Evolutionary conservation across 2,797 vertebrate species (phyloP), one percentile per base, ranked within the genome.

Genomic region (Sebastes miniatus): DNA sequence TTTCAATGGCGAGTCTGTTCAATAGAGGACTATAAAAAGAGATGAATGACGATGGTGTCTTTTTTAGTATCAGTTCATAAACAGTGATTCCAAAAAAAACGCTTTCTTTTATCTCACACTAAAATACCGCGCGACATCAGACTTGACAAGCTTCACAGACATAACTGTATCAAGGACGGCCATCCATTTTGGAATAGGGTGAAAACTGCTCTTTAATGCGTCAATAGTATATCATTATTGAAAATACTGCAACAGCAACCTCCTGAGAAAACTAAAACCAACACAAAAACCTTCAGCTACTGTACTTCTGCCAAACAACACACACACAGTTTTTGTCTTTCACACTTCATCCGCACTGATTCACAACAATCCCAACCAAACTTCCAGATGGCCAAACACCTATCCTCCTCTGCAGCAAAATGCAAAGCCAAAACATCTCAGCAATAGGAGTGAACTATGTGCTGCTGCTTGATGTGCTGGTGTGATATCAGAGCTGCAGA

Each of bases 361-460:
- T 81, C 57, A 74, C 47, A 76, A 87, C n/a, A 69, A 84, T 22
- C 59, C 20, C 27, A 18, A 68, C 12, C 36, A 77, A 79, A 78
- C 67, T 54, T 82, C 27, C 65, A 83, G 36, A 70, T 76, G 58
- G 63, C 50, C 34, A 22, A 77, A 82, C 34, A 83, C 54, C 34
- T 81, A 77, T 36, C 78, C 57, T 75, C 59, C 77, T 83, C 79
- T 89, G 86, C 87, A 85, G 78, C 84, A 91, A 90, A 52, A 85
- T 13, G 64, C 52, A 83, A 81, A 80, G 63, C 56, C 58, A 22
- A 67, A 79, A 83, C 75, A 58, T 69, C 56, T 63, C 74, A 81
- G 83, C 72, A 78, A 61, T 66, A 70, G 62, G 68, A 81, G 71
- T 80, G 80, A 84, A 80, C 59, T 64, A 83, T 87, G 79, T 83